Base-by-base conservation (phyloP, 2,797 vertebrate species). In the Linurgus olivaceus region DNA sequence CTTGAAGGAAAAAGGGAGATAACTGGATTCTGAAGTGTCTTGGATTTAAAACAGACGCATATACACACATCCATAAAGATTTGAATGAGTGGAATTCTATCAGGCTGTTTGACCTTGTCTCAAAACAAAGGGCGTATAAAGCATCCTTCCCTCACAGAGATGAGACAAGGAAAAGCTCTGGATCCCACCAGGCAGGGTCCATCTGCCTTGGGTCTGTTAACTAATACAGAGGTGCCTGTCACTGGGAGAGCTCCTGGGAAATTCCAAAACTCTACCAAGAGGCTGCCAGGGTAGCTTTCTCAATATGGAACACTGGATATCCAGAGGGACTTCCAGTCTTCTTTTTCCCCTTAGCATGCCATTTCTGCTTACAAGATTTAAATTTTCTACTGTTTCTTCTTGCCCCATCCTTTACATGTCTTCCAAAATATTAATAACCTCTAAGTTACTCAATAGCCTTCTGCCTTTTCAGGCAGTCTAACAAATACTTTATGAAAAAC, bases 1-100 rank as follows among this genome's bases (percentile, higher is more conserved):
- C 15, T 24, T 81, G 50, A 73, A 76, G 26, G 23, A 59, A 89
- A 63, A 26, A 86, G 45, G 9, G 35, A 80, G 45, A 44, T 74
- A 80, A 73, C 10, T 17, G n/a, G 33, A 83, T 80, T 59, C 7
- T 12, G 24, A 51, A 86, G 9, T 77, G 24, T 65, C 75, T 86
- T 78, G 33, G 33, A 68, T 95, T 68, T 86, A 45, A 35, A 76
- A 84, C 50, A 94, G 63, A 73, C 40, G 17, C 37, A 88, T 50
- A 72, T 10, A 75, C 4, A 58, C 0, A 4, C 29, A 80, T 44
- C 21, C 23, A 29, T 68, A 58, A 86, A 85, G 67, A 73, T 67
- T 44, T n/a, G 31, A 24, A 42, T 58, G 31, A 73, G 21, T 33
- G 38, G 2, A 82, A 67, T 71, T 70, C 21, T 73, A 40, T 73